Base-by-base conservation (phyloP, 2,113 vertebrate genomes). In the Rhea pennata region DNA sequence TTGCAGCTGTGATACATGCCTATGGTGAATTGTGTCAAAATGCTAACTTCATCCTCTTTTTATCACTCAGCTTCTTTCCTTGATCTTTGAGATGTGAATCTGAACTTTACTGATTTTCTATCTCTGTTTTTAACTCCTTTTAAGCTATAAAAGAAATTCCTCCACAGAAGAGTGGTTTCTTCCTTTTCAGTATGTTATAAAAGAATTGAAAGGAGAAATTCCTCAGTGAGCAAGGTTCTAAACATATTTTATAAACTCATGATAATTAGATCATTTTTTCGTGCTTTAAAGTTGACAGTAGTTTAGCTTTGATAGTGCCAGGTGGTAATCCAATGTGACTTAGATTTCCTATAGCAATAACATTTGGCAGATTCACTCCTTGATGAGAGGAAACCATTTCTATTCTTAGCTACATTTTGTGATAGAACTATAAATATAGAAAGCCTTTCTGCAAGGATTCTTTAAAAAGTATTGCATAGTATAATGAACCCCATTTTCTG, bases 291-390 rank as follows among this genome's bases (percentile, higher is more conserved):
- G 58, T 82, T 94, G 72, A 95, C 54, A 87, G 85, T 95, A 79
- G 54, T 97, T 96, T 97, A 96, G 77, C 22, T 90, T 97, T 96
- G 87, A 94, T 95, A 96, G 67, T 95, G 88, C 84, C 95, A 98
- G 95, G 94, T 97, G 95, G 95, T 97, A 97, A 97, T 97, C 96
- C 89, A 95, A 95, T 75, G 81, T 97, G 94, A 97, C 92, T 98
- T 97, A 91, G 80, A 95, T 97, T 98, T 98, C 91, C 96, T 96
- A 92, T 96, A 97, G 95, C 92, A 98, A 94, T 97, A 98, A 85
- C 86, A 96, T 97, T 97, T 98, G 96, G 88, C 95, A 98, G 97
- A 97, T 97, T 96, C 95, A 90, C 78, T 97, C 92, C 66, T 96
- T 97, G 88, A 96, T 97, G 94, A 97, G 90, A 97, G 89, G 75